These are phyloP conservation scores for Chlorops oryzae DNA, from an alignment of 1,140 invertebrate species.

Conservation along the genomic window DNA sequence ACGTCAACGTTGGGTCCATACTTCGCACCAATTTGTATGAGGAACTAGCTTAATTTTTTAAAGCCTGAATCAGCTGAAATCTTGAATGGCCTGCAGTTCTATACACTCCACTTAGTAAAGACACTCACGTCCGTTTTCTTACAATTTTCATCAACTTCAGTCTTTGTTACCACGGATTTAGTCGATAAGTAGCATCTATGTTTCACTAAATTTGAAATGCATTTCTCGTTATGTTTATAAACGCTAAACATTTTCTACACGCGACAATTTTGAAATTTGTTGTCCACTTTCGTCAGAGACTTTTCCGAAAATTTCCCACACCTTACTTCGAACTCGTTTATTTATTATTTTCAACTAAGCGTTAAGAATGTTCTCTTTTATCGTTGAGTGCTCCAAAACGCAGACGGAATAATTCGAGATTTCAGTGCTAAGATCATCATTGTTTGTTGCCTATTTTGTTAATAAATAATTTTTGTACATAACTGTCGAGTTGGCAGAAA, in stretches of 20 bases:
- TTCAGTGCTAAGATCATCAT: too few species aligned
- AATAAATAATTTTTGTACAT: too few species aligned
- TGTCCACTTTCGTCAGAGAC: background rate
- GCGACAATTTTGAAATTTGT: conserved; percentile 4
- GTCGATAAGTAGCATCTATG: background rate
- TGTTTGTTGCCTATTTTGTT: too few species aligned
- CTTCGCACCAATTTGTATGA: background rate
- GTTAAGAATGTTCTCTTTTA: too few species aligned
- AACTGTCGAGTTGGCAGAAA: too few species aligned
- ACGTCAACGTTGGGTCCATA: conserved; percentile 1
- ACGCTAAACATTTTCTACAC: conserved; percentile 5
- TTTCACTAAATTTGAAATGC: conserved; percentile 9
- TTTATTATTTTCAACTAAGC: too few species aligned
- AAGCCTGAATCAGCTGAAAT: background rate
- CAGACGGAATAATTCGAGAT: too few species aligned
- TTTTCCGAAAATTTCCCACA: conserved; percentile 5
- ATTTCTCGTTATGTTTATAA: conserved; percentile 4
- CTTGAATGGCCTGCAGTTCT: conserved; percentile 7
- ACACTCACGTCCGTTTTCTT: background rate
- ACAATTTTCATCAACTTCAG: background rate
- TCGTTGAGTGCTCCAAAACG: too few species aligned
- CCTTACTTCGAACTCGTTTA: too few species aligned
- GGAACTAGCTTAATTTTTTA: background rate
- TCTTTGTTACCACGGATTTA: background rate
- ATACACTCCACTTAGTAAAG: conserved; percentile 6